phyloP scores from a whole-genome alignment of 1,140 invertebrate species.

The Patella vulgata region DNA sequence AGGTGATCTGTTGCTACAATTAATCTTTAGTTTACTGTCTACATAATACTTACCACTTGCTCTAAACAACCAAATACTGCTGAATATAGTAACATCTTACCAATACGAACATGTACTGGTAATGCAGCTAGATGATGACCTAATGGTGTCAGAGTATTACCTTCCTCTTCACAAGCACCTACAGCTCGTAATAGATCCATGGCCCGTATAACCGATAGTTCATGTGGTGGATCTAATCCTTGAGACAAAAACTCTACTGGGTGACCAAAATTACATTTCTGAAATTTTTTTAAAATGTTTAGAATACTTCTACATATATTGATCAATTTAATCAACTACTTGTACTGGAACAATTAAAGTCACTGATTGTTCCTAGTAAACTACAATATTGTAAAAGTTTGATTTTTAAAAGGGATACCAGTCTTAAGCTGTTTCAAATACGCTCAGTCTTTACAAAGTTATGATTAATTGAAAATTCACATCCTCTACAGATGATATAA shows the following conservation, averaged over 20 bases:
- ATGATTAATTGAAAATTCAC: too few species aligned
- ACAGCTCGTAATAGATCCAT: conserved; percentile 55
- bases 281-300: too few species aligned
- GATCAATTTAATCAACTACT: too few species aligned
- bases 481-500: too few species aligned
- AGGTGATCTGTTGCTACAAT: too few species aligned
- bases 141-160: conserved; percentile 78
- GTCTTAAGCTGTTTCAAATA: too few species aligned
- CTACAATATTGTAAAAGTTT: too few species aligned
- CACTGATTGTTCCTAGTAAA: too few species aligned
- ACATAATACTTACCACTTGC: conserved; percentile 47
- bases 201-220: conserved; percentile 44
- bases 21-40: too few species aligned
- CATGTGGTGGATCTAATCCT: conserved; percentile 54
- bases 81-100: conserved; percentile 89
- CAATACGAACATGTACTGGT: conserved; percentile 92
- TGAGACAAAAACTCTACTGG: conserved; percentile 52
- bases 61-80: conserved; percentile 62
- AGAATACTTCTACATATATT: conserved; percentile 5
- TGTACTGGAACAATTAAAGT: too few species aligned
- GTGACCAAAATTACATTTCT: conserved; percentile 61
- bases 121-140: conserved; percentile 87
- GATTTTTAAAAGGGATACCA: too few species aligned
- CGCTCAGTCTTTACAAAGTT: too few species aligned
- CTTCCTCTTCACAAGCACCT: conserved; percentile 50